Base-by-base conservation (phyloP, 1,140 invertebrate genomes). In the Pseudachorutes palmiensis region DNA sequence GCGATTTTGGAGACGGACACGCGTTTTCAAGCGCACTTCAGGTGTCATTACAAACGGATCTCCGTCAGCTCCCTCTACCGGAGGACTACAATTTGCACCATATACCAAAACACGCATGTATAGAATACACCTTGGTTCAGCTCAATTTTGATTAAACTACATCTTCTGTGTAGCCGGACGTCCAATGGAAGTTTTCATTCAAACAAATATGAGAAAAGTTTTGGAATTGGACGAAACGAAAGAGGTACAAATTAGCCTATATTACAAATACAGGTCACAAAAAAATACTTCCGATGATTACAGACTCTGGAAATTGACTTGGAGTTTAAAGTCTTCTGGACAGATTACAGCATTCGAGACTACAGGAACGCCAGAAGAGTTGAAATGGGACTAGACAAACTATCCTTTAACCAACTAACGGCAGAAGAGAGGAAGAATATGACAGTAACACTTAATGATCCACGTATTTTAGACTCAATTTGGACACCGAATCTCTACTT, bases 171-270 rank as follows among this genome's bases (percentile, higher is more conserved):
- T 22, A 62, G 62, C 22, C 2, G 41, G 24, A 49, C 29, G 36
- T 28, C 41, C 62, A 22, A 64, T 64, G 28, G 14, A 26, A 31
- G 9, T 64, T 19, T 48, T 49, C 2, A 51, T 64, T 33, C 36
- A 64, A 22, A 9, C 28, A 2, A 22, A 64, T 5, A n/a, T 64
- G 3, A 3, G 19, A 16, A 64, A 64, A 29, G 51, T 64, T 22
- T 55, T 64, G 28, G 62, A 64, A n/a, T 64, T 49, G 24, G 62
- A 64, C 28, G 62, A 64, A 32, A 19, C 51, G 5, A 51, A 51
- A 26, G 62, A 63, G 26, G 61, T 63, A n/a, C n/a, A n/a, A n/a
- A n/a, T n/a, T n/a, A n/a, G n/a, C n/a, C n/a, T n/a, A n/a, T n/a
- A n/a, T n/a, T n/a, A n/a, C n/a, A n/a, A n/a, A n/a, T n/a, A n/a